Base-by-base conservation (phyloP, 2,888 invertebrate species). In the Capitulum mitella region DNA sequence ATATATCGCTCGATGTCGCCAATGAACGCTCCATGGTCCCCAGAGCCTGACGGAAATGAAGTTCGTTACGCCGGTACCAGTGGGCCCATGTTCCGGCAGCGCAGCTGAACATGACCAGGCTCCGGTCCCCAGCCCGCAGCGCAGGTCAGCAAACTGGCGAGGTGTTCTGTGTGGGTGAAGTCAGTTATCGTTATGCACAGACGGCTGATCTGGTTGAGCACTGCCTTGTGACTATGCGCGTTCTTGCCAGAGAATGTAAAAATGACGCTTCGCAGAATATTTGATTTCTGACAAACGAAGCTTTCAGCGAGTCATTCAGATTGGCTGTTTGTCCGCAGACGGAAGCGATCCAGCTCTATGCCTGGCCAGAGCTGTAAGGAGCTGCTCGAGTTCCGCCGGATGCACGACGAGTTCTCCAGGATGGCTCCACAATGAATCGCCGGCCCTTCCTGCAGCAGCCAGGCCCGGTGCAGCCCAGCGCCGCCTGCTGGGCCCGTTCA, bases 41-140 rank as follows among this genome's bases (percentile, higher is more conserved):
- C 61, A 61, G 61, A 61, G 61, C 14, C 61, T 61, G 61, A 61
- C 61, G 1, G 61, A 61, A 12, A 61, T 61, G n/a, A 61, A 61
- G 32, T 10, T 61, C 3, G 14, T 14, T 5, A 3, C 14, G 32
- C 32, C 32, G 14, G 14, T 32, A 1, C 10, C 61, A 61, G 10
- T 26, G 1, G 61, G 12, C 8, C 2, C 32, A 32, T 32, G 14
- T 14, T 14, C 32, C 3, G 1, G 1, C 32, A 3, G 32, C 16
- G 32, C 32, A 10, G 10, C 61, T 5, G 32, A 16, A 3, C 61
- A 61, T 3, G 29, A 58, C 2, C 58, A 26, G 3, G n/a, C 16
- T 2, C 1, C 1, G 1, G 14, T 16, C 1, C 61, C 32, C 32
- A 61, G 61, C n/a, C 61, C 61, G 10, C 61, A 61, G 61, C 61